These are phyloP conservation scores for Strix uralensis DNA, from an alignment of 2,113 vertebrate species.

Conservation along the genomic window DNA sequence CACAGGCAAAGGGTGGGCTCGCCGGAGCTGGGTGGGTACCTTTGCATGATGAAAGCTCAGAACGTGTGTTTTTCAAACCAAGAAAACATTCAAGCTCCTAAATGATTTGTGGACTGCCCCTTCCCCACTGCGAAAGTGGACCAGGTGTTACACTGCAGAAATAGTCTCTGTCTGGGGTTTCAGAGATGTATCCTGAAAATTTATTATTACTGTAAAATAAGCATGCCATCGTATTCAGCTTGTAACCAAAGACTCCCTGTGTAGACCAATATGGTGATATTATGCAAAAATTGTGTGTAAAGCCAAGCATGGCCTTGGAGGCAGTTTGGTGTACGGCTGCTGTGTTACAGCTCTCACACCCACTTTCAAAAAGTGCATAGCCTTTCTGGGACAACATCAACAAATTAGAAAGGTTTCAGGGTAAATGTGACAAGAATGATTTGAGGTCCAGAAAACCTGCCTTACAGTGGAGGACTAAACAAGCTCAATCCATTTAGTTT, in stretches of 20 bases:
- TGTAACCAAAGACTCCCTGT: too few species aligned
- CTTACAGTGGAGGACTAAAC: not conserved
- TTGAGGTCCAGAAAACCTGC: not conserved
- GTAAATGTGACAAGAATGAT: not conserved
- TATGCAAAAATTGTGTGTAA: not conserved
- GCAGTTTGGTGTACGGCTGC: not conserved
- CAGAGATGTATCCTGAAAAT: too few species aligned
- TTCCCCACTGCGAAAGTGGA: not conserved
- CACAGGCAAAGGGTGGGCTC: rapidly evolving
- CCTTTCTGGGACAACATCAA: not conserved
- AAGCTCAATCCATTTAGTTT: not conserved
- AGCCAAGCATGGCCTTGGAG: not conserved
- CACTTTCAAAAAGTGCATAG: rapidly evolving
- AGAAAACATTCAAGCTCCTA: not conserved
- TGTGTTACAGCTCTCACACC: not conserved
- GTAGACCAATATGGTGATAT: not conserved
- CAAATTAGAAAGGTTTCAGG: not conserved
- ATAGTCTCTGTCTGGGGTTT: not conserved
- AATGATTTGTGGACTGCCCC: too few species aligned
- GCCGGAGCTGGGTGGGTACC: not conserved
- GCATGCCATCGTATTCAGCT: not conserved
- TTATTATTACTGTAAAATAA: not conserved
- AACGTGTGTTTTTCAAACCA: not conserved
- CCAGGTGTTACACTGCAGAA: rapidly evolving
- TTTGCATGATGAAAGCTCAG: not conserved